phyloP scores from a whole-genome alignment of 37 sponge, comb jelly and placozoan species.

The Oopsacas minuta region DNA sequence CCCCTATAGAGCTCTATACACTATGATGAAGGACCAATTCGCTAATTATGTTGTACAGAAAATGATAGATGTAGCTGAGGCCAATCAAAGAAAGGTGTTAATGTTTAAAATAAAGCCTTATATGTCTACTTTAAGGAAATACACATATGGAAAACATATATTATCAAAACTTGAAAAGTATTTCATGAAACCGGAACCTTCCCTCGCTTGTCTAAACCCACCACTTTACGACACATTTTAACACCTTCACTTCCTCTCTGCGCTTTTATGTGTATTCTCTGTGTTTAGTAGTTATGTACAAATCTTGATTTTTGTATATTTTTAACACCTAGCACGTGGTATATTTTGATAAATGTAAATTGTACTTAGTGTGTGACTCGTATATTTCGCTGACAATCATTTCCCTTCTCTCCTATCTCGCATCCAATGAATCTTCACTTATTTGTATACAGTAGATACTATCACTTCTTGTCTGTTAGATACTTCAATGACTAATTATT shows the following conservation, averaged over 20 bases:
- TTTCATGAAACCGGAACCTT: conserved; percentile 24
- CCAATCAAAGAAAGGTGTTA: conserved; percentile 54
- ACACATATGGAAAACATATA: conserved; percentile 88
- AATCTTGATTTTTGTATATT: conserved; percentile 16
- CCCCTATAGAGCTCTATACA: conserved; percentile 47
- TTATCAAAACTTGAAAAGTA: conserved; percentile 72
- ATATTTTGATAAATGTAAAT: conserved; percentile 18
- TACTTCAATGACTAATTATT: not conserved
- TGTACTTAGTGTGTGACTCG: not conserved
- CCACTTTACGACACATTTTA: conserved; percentile 17
- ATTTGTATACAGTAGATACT: not conserved
- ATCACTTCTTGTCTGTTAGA: not conserved
- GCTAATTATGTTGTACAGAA: conserved; percentile 94
- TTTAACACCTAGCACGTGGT: conserved; percentile 16
- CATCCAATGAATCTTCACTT: not conserved
- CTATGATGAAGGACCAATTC: conserved; percentile 85
- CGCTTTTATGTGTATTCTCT: conserved; percentile 15
- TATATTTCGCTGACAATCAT: conserved; percentile 1
- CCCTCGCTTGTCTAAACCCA: not conserved
- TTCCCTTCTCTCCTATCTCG: not conserved
- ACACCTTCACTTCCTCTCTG: not conserved
- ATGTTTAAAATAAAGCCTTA: conserved; percentile 66
- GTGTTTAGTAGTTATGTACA: not conserved
- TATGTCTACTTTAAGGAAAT: conserved; percentile 48
- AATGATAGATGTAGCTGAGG: conserved; percentile 70